Percentiles rank a stretch among this genome's conserved stretches.
These are phyloP conservation scores for Erethizon dorsatum DNA, from an alignment of 2,797 vertebrate species.

Conservation along the genomic window DNA sequence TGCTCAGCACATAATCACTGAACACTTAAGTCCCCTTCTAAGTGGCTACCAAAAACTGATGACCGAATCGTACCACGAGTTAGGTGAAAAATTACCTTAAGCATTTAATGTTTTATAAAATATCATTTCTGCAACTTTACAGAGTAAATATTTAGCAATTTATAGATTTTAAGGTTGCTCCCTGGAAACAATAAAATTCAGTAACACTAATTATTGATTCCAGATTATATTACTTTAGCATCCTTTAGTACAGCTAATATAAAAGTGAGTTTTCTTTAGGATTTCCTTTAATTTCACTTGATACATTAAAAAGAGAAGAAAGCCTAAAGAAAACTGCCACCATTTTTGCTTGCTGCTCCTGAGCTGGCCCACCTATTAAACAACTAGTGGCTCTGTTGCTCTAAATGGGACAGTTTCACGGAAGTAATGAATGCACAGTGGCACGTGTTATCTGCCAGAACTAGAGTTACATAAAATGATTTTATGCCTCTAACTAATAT, in stretches of 20 bases:
- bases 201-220: not conserved
- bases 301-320: conserved; percentile 4
- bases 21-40: not conserved
- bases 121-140: not conserved
- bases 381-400: not conserved
- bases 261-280: conserved; percentile 5
- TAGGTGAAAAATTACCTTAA: not conserved
- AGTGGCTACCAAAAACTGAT: not conserved
- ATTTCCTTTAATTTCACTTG: not conserved
- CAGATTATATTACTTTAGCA: not conserved
- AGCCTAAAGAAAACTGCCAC: not conserved
- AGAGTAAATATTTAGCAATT: not conserved
- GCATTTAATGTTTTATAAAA: not conserved
- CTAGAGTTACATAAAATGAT: not conserved
- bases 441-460: not conserved
- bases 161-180: conserved; percentile 16
- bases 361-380: not conserved
- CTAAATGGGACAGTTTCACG: not conserved
- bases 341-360: not conserved
- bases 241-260: not conserved
- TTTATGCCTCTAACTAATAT: not conserved
- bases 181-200: conserved; percentile 31
- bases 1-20: not conserved
- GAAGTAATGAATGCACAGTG: not conserved
- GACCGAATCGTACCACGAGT: not conserved